Conservation (phyloP, 2,797 vertebrate species). For the Myoxocephalus aenaeus region DNA sequence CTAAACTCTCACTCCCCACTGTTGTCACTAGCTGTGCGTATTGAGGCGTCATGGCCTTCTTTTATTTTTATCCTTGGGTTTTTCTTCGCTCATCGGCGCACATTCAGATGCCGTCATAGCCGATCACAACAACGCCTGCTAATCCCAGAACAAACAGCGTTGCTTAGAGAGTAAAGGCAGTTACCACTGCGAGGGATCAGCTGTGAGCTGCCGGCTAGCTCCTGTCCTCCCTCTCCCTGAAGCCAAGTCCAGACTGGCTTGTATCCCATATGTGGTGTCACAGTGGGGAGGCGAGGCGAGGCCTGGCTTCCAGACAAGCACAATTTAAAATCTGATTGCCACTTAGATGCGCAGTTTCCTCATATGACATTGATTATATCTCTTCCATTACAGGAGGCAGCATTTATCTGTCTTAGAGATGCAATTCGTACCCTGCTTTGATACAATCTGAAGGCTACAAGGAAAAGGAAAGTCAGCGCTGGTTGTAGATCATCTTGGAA, state of each 20-base stretch:
- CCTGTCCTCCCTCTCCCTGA: constrained; percentile 46
- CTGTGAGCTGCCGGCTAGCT: constrained; percentile 57
- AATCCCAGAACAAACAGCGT: constrained; percentile 51
- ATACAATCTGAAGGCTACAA: constrained; percentile 5
- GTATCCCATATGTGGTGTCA: constrained; percentile 51
- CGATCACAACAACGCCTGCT: constrained; percentile 15
- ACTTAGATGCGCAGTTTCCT: constrained; percentile 26
- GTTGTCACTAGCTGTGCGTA: not conserved
- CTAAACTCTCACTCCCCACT: constrained; percentile 8
- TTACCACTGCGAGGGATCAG: constrained; percentile 65
- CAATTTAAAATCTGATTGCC: constrained; percentile 38
- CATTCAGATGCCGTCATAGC: constrained; percentile 23
- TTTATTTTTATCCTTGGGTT: constrained; percentile 32
- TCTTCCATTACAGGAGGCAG: constrained; percentile 23
- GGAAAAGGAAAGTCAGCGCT: not conserved
- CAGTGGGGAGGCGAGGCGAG: constrained; percentile 4
- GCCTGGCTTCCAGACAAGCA: constrained; percentile 33
- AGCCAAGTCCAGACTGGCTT: constrained; percentile 52
- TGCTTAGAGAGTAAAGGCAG: constrained; percentile 37
- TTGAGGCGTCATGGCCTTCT: constrained; percentile 9
- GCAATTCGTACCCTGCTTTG: constrained; percentile 4
- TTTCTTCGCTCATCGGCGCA: constrained; percentile 47
- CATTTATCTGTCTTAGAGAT: not conserved
- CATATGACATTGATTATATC: constrained; percentile 28
- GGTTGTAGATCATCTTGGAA: not conserved